Base-by-base conservation (phyloP, 2,888 invertebrate genomes). In the Galerucella pusilla region DNA sequence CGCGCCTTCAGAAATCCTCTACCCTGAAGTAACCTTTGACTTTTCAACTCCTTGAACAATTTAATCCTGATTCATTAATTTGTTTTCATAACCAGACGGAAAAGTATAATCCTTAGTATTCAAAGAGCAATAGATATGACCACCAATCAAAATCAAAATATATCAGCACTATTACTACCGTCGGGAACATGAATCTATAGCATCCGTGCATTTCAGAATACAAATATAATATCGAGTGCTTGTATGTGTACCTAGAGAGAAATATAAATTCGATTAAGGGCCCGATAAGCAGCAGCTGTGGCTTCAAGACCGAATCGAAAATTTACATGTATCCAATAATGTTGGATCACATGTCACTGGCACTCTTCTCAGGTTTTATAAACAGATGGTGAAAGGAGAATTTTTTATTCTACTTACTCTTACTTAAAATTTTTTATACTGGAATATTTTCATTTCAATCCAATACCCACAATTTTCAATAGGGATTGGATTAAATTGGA, bases 261-360 rank as follows among this genome's bases (percentile, higher is more conserved):
- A 72, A 72, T 72, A 60, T 67, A 66, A 72, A 72, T 66, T 72
- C 72, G 66, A 72, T 72, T 72, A 72, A 66, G 72, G 72, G 66
- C 57, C 71, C 65, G 71, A 66, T 66, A 71, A 71, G 71, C 72
- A 72, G 67, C 72, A 72, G 66, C 72, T 72, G 72, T 35, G 66
- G 49, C 72, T 16, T 72, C 66, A 72, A 72, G 72, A 72, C 72
- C 72, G 60, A 67, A 72, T 66, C 72, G 66, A 60, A 66, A 72
- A 72, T 72, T 72, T 72, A 72, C 72, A 72, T 72, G 72, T 72
- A 72, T 72, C 72, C 72, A 72, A 72, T 72, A 72, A 72, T 72
- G 72, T 72, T 60, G 60, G 72, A 72, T 72, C 72, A 67, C 72
- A 72, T 72, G 72, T 72, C 72, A 72, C 60, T 67, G 59, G 46